phyloP scores from a whole-genome alignment of 1,140 invertebrate species.

The Scaptomyza hsui region DNA sequence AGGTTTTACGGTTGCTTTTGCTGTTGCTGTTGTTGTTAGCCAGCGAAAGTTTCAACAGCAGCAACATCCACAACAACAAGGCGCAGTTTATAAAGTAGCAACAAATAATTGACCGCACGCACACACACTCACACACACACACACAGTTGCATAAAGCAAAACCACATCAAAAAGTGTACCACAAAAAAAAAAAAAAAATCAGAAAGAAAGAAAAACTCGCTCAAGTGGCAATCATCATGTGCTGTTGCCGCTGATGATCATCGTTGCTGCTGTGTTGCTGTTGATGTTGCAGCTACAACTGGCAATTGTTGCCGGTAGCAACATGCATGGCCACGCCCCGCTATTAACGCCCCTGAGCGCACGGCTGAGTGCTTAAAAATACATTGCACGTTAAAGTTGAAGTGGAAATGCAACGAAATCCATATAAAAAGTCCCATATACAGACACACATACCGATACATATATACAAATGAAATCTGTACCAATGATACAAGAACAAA shows the following conservation, averaged over 20 bases:
- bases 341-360: neutral
- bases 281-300: conserved; percentile 62
- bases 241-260: conserved; percentile 32
- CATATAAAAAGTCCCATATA: conserved; percentile 53
- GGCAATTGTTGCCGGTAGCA: conserved; percentile 68
- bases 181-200: conserved; percentile 5
- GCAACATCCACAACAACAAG: conserved; percentile 31
- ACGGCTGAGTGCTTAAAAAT: conserved; percentile 66
- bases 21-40: neutral
- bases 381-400: conserved; percentile 80
- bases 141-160: neutral
- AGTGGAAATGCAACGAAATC: conserved; percentile 73
- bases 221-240: conserved; percentile 74
- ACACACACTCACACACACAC: conserved; percentile 11
- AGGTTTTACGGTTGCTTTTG: neutral
- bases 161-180: conserved; percentile 34
- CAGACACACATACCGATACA: neutral
- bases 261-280: conserved; percentile 35
- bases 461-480: conserved; percentile 23
- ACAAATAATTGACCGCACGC: conserved; percentile 70
- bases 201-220: conserved; percentile 42
- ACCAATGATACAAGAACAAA: neutral
- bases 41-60: conserved; percentile 29
- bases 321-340: conserved; percentile 13
- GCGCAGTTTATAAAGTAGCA: conserved; percentile 73